A percentile compares a stretch with the other conserved stretches of the same genome.
Conservation (phyloP, 2,113 vertebrate species). For the Pleuronectes platessa region DNA sequence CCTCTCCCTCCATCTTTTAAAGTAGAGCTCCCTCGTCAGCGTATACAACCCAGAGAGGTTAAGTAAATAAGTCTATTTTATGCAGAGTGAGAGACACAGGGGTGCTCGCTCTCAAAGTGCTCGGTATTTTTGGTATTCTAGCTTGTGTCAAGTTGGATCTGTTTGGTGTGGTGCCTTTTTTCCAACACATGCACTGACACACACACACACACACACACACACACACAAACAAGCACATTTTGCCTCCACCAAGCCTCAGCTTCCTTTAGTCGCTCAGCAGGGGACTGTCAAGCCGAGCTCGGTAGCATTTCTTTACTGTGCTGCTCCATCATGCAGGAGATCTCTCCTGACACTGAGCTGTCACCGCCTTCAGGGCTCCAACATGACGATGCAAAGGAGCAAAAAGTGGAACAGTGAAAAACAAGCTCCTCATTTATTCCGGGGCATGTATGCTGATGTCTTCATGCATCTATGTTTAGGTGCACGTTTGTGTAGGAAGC, state of each 20-base stretch:
- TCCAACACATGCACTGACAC: conserved; percentile 32
- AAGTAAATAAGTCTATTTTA: conserved; percentile 72
- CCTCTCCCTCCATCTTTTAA: conserved; percentile 23
- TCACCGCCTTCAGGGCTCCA: conserved; percentile 51
- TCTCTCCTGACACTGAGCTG: conserved; percentile 57
- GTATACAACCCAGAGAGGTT: conserved; percentile 58
- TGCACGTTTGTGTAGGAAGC: neutral
- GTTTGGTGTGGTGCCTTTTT: conserved; percentile 47
- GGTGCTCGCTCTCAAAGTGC: conserved; percentile 26
- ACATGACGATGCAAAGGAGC: conserved; percentile 33
- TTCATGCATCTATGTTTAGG: conserved; percentile 19
- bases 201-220: neutral
- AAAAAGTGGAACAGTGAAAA: conserved; percentile 52
- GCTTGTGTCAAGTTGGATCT: conserved; percentile 52
- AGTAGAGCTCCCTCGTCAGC: conserved; percentile 64
- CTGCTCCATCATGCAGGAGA: conserved; percentile 54
- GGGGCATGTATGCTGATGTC: conserved; percentile 24
- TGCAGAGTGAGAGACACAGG: conserved; percentile 40
- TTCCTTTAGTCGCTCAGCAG: conserved; percentile 51
- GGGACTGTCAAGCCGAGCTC: conserved; percentile 43
- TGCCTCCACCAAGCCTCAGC: conserved; percentile 9
- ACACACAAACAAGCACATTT: neutral
- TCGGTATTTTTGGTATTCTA: conserved; percentile 51
- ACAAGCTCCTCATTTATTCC: conserved; percentile 39
- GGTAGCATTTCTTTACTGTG: conserved; percentile 38